Evolutionary conservation across 2,888 invertebrate genomes (phyloP).

Genomic region (Dasypolia templi): DNA sequence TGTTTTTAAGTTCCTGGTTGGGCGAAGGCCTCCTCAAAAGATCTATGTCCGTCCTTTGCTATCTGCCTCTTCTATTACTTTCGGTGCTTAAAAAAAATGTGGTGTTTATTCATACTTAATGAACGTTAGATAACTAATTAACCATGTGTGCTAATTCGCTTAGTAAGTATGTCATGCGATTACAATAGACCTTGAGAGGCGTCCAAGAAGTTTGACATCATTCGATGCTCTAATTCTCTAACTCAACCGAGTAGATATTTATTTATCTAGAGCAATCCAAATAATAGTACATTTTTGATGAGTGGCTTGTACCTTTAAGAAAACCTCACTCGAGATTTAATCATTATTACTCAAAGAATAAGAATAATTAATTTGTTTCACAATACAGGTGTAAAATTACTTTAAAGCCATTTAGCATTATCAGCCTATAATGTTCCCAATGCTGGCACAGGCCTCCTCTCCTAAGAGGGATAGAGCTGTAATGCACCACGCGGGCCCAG

Average conservation of each 20-base stretch:
- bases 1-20: too few species aligned
- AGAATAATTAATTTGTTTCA: background rate
- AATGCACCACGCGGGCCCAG: too few species aligned
- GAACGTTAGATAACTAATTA: background rate
- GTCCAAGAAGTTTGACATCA: conserved; percentile 40
- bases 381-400: background rate
- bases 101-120: background rate
- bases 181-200: conserved; percentile 34
- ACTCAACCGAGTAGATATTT: background rate
- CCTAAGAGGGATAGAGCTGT: too few species aligned
- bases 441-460: too few species aligned
- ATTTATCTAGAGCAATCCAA: background rate
- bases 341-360: background rate
- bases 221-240: conserved; percentile 4
- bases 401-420: background rate
- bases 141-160: background rate
- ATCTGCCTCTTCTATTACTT: too few species aligned
- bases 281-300: background rate
- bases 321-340: background rate
- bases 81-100: too few species aligned
- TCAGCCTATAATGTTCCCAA: too few species aligned
- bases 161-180: conserved; percentile 29
- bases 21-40: too few species aligned
- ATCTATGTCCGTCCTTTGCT: too few species aligned
- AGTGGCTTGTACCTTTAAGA: background rate